phyloP scores from a whole-genome alignment of 2,797 vertebrate species.

The Sparus aurata region DNA sequence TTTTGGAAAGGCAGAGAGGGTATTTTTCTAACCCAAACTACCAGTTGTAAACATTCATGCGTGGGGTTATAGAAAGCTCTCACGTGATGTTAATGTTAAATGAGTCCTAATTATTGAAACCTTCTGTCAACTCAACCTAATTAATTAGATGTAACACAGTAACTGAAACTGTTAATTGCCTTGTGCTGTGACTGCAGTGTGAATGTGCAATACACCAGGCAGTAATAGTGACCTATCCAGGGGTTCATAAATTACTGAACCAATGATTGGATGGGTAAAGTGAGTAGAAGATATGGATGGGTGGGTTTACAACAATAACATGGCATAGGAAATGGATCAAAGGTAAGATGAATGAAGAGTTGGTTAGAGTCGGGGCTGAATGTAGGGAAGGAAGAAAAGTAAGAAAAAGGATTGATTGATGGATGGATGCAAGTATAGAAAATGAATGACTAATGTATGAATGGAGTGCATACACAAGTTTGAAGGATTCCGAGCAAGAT shows the following conservation, averaged over 20 bases:
- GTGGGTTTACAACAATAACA: background rate
- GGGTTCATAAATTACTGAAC: background rate
- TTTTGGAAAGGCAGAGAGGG: background rate
- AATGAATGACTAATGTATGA: too few species aligned
- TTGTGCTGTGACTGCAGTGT: background rate
- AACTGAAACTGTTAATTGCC: slow-evolving; percentile 20
- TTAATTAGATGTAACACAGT: slow-evolving; percentile 18
- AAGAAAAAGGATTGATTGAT: background rate
- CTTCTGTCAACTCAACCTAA: slow-evolving; percentile 19
- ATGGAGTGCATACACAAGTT: too few species aligned
- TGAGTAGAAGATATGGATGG: background rate
- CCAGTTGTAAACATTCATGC: slow-evolving; percentile 9
- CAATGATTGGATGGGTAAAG: background rate
- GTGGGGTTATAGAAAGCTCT: slow-evolving; percentile 10
- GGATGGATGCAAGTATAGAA: background rate
- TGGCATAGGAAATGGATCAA: background rate
- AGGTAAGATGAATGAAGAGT: too few species aligned
- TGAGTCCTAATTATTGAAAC: slow-evolving; percentile 28
- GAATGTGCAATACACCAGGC: background rate
- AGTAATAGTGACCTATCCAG: background rate
- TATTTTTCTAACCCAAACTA: background rate
- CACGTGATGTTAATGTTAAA: slow-evolving; percentile 25
- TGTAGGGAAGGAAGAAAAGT: too few species aligned
- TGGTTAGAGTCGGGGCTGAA: too few species aligned
- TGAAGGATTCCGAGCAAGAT: background rate